Evolutionary conservation across 2,888 invertebrate species (phyloP).

Genomic region (Ornithoptera priamus): DNA sequence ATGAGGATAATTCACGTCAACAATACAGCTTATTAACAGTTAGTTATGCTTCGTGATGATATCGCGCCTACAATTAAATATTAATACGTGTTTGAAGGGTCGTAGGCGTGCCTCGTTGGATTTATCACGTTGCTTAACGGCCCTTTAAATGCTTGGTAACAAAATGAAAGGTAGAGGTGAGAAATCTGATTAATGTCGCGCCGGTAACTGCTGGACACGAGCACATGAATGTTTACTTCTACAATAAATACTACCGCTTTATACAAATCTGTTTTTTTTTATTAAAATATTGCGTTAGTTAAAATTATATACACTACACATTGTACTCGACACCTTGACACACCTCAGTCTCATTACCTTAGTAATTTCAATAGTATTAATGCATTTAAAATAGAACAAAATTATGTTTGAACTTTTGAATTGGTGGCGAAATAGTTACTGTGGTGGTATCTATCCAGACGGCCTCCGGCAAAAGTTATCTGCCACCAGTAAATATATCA

Average conservation of each 20-base stretch:
- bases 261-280: too few relatives aligned
- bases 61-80: slow-evolving; percentile 78
- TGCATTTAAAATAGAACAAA: too few relatives aligned
- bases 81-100: slow-evolving; percentile 69
- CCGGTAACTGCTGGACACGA: slow-evolving; percentile 11
- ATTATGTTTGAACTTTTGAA: too few relatives aligned
- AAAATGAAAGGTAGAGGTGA: slow-evolving; percentile 53
- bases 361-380: too few relatives aligned
- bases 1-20: slow-evolving; percentile 77
- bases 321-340: too few relatives aligned
- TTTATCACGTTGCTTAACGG: slow-evolving; percentile 54
- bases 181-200: slow-evolving; percentile 45
- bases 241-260: too few relatives aligned
- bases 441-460: too few relatives aligned
- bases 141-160: slow-evolving; percentile 47
- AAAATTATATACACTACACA: too few relatives aligned
- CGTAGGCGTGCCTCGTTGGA: slow-evolving; percentile 57
- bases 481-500: not conserved
- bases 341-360: too few relatives aligned
- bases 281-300: too few relatives aligned
- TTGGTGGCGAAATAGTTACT: too few relatives aligned
- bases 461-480: too few relatives aligned
- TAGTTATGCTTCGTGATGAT: slow-evolving; percentile 73
- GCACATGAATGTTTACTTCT: not conserved
- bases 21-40: slow-evolving; percentile 78